phyloP scores from a whole-genome alignment of 1,140 invertebrate species.

The Cydia fagiglandana region DNA sequence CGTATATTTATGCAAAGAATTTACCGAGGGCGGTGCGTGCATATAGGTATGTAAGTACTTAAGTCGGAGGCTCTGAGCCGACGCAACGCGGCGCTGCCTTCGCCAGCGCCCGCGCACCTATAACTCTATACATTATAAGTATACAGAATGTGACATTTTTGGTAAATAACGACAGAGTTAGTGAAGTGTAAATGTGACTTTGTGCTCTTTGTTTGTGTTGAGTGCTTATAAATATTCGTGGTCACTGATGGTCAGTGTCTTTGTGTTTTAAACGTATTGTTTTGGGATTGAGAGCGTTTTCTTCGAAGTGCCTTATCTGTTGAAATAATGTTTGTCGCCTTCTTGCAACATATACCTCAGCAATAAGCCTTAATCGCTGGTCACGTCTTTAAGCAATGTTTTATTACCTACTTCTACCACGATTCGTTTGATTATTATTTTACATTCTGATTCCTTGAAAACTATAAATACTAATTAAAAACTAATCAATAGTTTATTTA shows the following conservation, averaged over 20 bases:
- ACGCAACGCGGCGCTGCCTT: slow-evolving; percentile 64
- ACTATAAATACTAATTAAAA: neutral
- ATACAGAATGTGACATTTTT: slow-evolving; percentile 62
- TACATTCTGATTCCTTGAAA: neutral
- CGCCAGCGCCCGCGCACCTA: slow-evolving; percentile 65
- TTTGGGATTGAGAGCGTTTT: slow-evolving; percentile 51
- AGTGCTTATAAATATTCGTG: slow-evolving; percentile 49
- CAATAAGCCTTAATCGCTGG: slow-evolving; percentile 15
- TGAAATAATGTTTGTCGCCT: slow-evolving; percentile 21
- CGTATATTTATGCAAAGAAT: slow-evolving; percentile 78
- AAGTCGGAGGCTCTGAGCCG: slow-evolving; percentile 65
- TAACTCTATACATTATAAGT: slow-evolving; percentile 39
- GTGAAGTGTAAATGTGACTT: slow-evolving; percentile 57
- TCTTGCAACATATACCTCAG: slow-evolving; percentile 1
- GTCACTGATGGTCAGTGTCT: slow-evolving; percentile 41
- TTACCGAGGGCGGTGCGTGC: slow-evolving; percentile 72
- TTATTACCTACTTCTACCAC: neutral
- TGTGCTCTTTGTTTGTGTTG: slow-evolving; percentile 60
- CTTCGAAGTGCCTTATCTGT: slow-evolving; percentile 56
- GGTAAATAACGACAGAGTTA: slow-evolving; percentile 49
- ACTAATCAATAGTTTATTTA: neutral
- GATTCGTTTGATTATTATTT: neutral
- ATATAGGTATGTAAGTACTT: slow-evolving; percentile 44
- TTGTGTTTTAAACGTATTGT: slow-evolving; percentile 53
- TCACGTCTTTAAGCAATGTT: slow-evolving; percentile 14